A percentile compares a stretch with the other conserved stretches of the same genome.
phyloP scores from a whole-genome alignment of 2,113 vertebrate genomes.

The Anarhynchus alexandrinus region DNA sequence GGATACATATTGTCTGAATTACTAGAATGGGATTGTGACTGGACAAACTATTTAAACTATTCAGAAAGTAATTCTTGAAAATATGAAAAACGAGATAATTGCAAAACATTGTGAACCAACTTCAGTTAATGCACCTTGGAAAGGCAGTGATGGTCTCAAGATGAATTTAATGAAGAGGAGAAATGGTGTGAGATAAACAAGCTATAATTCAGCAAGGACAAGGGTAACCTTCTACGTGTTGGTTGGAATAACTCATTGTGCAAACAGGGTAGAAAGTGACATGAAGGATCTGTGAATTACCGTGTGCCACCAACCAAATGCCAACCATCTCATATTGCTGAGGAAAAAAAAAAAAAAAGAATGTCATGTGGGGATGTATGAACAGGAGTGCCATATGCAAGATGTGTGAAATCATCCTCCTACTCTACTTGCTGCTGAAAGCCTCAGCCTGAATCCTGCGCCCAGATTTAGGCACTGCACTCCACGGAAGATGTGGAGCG shows the following conservation, averaged over 20 bases:
- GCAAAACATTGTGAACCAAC: background rate
- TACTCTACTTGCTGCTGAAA: slow-evolving; percentile 23
- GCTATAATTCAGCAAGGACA: background rate
- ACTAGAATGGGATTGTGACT: background rate
- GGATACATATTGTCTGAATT: background rate
- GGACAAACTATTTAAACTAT: background rate
- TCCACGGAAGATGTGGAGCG: background rate
- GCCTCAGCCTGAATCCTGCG: background rate
- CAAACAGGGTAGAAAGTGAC: background rate
- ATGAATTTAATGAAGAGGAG: background rate
- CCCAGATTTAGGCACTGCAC: background rate
- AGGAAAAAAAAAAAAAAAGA: background rate
- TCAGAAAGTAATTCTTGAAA: background rate
- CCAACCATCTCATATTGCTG: slow-evolving; percentile 8
- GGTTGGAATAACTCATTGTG: background rate
- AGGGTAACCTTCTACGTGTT: background rate
- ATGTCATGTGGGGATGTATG: slow-evolving; percentile 41
- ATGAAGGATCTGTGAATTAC: background rate
- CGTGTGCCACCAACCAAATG: slow-evolving; percentile 12
- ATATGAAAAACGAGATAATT: background rate
- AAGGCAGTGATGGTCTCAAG: background rate
- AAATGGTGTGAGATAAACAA: background rate
- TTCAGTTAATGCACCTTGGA: background rate
- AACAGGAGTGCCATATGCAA: slow-evolving; percentile 44
- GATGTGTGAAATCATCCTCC: slow-evolving; percentile 58